Conservation (phyloP, 2,113 vertebrate genomes). For the Chlamydotis undulata region DNA sequence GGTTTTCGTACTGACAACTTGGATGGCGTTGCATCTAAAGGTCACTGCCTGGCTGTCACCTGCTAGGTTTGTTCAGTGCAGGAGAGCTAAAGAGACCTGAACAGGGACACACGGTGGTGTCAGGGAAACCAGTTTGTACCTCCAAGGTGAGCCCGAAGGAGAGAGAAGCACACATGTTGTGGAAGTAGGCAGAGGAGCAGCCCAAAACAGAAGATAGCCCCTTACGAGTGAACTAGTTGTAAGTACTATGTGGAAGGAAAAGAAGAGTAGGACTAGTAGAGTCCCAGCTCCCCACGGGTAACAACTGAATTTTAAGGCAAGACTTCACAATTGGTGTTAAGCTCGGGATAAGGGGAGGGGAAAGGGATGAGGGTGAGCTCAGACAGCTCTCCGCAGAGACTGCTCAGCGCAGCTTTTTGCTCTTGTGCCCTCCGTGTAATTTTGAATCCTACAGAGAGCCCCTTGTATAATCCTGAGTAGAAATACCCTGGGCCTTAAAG, state of each 20-base stretch:
- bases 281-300: not conserved
- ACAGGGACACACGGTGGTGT: not conserved
- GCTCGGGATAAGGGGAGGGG: not conserved
- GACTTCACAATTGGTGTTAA: not conserved
- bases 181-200: not conserved
- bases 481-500: not conserved
- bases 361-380: not conserved
- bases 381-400: not conserved
- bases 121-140: not conserved
- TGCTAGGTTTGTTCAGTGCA: not conserved
- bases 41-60: not conserved
- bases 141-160: not conserved
- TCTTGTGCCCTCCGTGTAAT: not conserved
- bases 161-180: accelerated
- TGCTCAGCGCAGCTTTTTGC: not conserved
- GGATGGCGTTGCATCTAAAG: not conserved
- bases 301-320: not conserved
- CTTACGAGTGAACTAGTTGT: not conserved
- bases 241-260: not conserved
- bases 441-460: not conserved
- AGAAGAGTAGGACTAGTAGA: no score
- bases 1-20: not conserved
- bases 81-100: not conserved
- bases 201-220: not conserved
- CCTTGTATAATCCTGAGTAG: not conserved